phyloP scores from a whole-genome alignment of 2,888 invertebrate species.

The Metalampra italica region DNA sequence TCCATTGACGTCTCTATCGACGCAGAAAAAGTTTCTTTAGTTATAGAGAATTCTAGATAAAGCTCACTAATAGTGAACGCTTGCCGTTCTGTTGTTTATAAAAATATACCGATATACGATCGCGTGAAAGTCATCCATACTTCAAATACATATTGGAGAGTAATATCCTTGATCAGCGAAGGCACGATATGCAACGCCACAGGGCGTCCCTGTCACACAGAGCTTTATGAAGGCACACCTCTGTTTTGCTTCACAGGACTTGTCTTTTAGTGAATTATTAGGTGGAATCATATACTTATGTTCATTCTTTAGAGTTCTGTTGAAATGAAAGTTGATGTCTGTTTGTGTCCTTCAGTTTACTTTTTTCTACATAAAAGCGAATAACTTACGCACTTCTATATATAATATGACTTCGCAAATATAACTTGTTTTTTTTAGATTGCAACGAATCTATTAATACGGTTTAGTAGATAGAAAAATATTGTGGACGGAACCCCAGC shows the following conservation, averaged over 20 bases:
- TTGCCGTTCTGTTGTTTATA: slow-evolving; percentile 2
- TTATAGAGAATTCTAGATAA: neutral
- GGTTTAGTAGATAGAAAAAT: no score
- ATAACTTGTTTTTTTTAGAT: no score
- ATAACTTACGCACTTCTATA: no score
- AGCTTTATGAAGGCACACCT: slow-evolving; percentile 52
- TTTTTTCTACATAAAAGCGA: no score
- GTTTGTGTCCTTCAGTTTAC: slow-evolving; percentile 16
- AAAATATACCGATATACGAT: neutral
- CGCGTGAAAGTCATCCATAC: slow-evolving; percentile 7
- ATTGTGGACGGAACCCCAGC: no score
- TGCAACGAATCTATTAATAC: no score
- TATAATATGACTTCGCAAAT: no score
- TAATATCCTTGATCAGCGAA: slow-evolving; percentile 35
- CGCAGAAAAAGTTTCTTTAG: neutral
- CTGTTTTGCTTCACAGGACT: slow-evolving; percentile 42
- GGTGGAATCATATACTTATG: slow-evolving; percentile 37
- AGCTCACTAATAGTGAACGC: slow-evolving; percentile 6
- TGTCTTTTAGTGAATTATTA: slow-evolving; percentile 50
- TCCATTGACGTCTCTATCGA: neutral
- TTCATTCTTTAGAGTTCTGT: slow-evolving; percentile 24
- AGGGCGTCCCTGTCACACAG: slow-evolving; percentile 51
- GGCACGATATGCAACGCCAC: slow-evolving; percentile 30
- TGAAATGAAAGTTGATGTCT: slow-evolving; percentile 23
- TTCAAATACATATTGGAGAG: slow-evolving; percentile 1